phyloP scores from a whole-genome alignment of 1,140 invertebrate genomes.

The Amyelois transitella region DNA sequence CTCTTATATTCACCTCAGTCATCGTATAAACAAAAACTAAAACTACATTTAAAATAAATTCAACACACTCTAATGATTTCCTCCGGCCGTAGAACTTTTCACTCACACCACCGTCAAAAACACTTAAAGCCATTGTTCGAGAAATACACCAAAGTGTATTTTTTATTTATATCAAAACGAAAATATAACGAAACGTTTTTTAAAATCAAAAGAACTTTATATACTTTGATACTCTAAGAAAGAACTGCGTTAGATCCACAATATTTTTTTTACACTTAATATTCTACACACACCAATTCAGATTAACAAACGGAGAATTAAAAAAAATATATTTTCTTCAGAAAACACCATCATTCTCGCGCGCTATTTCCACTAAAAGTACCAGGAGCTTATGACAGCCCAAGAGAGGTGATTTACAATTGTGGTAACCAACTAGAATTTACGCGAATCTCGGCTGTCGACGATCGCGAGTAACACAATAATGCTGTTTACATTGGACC shows the following conservation, averaged over 20 bases:
- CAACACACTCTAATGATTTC: constrained; percentile 16
- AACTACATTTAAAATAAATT: constrained; percentile 15
- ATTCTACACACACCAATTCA: no score
- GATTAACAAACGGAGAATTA: not conserved
- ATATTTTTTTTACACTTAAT: no score
- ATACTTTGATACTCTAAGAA: no score
- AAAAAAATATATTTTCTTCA: not conserved
- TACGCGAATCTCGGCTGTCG: constrained; percentile 3
- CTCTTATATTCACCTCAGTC: not conserved
- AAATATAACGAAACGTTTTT: no score
- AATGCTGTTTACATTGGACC: not conserved
- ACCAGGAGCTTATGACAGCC: constrained; percentile 22
- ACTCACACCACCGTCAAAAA: constrained; percentile 5
- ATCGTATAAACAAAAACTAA: constrained; percentile 2
- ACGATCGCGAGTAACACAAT: not conserved
- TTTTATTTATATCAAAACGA: no score
- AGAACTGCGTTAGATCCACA: no score
- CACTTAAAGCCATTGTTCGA: constrained; percentile 18
- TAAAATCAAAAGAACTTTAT: not conserved
- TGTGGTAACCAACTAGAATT: not conserved
- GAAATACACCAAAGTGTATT: no score
- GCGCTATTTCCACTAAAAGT: not conserved
- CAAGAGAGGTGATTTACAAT: constrained; percentile 18
- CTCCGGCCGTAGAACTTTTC: constrained; percentile 7
- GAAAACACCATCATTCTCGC: no score